Percentiles rank a stretch among this genome's conserved stretches.
Conservation (phyloP, 2,888 invertebrate genomes). For the Schizotus pectinicornis region DNA sequence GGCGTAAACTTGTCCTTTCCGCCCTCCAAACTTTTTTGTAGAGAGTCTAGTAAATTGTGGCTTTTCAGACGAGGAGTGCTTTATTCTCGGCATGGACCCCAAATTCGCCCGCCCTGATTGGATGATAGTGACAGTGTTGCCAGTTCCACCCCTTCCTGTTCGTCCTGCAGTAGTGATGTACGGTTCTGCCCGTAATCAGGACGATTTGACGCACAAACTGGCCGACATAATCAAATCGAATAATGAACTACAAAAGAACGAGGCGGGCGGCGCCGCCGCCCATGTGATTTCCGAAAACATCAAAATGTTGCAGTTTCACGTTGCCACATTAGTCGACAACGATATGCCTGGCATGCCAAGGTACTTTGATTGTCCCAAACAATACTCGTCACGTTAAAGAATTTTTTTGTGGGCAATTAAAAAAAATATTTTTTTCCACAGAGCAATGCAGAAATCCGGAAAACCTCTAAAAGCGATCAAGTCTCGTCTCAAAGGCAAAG, state of each 20-base stretch:
- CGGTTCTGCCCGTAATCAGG: slow-evolving; percentile 98
- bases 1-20: too few species aligned
- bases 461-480: slow-evolving; percentile 98
- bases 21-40: too few species aligned
- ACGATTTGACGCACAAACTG: slow-evolving; percentile 98
- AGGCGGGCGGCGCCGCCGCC: slow-evolving; percentile 95
- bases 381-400: too few species aligned
- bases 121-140: slow-evolving; percentile 98
- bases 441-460: slow-evolving; percentile 99
- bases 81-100: slow-evolving; percentile 94
- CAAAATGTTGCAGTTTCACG: slow-evolving; percentile 97
- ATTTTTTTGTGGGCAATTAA: neutral
- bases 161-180: slow-evolving; percentile 99
- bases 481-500: slow-evolving; percentile 95
- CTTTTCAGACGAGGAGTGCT: slow-evolving; percentile 88
- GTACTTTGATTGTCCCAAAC: slow-evolving; percentile 53
- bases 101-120: slow-evolving; percentile 98
- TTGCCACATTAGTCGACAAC: slow-evolving; percentile 97
- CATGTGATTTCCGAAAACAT: slow-evolving; percentile 97
- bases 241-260: slow-evolving; percentile 93
- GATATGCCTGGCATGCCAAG: slow-evolving; percentile 97
- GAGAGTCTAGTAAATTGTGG: neutral
- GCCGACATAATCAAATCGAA: slow-evolving; percentile 98
- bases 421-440: slow-evolving; percentile 49
- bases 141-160: slow-evolving; percentile 95